phyloP scores from a whole-genome alignment of 2,797 vertebrate species.

The Amblyraja radiata region DNA sequence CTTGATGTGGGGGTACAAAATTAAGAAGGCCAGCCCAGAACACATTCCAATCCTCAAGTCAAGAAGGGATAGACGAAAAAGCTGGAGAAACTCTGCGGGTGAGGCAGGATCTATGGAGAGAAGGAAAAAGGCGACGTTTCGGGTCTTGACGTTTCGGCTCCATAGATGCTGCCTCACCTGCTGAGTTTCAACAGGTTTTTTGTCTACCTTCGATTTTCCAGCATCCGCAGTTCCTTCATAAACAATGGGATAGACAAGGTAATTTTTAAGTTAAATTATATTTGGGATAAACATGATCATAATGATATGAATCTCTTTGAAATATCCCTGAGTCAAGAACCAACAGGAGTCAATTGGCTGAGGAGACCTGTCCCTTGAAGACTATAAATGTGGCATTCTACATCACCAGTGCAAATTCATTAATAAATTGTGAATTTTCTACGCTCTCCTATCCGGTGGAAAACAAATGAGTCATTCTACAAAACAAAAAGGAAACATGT shows the following conservation, averaged over 20 bases:
- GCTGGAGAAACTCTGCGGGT: too few species aligned
- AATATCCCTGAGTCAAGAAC: background rate
- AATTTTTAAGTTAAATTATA: background rate
- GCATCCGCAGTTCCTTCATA: too few species aligned
- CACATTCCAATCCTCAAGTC: too few species aligned
- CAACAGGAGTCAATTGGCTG: background rate
- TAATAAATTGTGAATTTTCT: slow-evolving; percentile 15
- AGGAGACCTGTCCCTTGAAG: background rate
- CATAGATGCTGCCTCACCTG: too few species aligned
- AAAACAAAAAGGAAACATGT: background rate
- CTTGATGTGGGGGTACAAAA: background rate
- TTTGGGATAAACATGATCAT: background rate
- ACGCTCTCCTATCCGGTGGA: background rate
- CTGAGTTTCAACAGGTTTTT: too few species aligned
- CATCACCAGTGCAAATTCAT: background rate
- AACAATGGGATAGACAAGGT: background rate
- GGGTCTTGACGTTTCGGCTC: too few species aligned
- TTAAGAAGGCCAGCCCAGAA: background rate
- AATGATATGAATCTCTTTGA: background rate
- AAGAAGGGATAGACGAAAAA: too few species aligned
- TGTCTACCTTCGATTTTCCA: too few species aligned
- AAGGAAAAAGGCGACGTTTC: too few species aligned
- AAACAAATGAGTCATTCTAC: background rate
- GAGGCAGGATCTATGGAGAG: too few species aligned
- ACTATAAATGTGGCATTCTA: background rate